Conservation (phyloP, 2,113 vertebrate genomes). For the Diadophis punctatus region DNA sequence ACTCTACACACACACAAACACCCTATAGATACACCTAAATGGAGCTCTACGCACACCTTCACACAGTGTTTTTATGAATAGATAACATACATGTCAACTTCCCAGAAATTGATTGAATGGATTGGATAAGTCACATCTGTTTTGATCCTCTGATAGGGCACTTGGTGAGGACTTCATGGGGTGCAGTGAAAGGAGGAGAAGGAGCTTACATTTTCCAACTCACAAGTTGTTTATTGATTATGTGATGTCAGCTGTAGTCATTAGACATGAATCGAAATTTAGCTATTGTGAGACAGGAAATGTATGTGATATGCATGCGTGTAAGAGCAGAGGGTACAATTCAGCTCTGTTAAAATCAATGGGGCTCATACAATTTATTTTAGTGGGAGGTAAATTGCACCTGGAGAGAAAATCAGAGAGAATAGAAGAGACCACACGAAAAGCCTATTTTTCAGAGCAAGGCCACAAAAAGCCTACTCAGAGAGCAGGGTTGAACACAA, state of each 20-base stretch:
- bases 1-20: neutral
- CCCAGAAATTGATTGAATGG: conserved; percentile 31
- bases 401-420: conserved; percentile 28
- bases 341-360: conserved; percentile 41
- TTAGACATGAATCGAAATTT: conserved; percentile 40
- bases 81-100: conserved; percentile 26
- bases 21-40: neutral
- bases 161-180: conserved; percentile 27
- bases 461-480: conserved; percentile 38
- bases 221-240: conserved; percentile 33
- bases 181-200: conserved; percentile 3
- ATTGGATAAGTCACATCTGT: conserved; percentile 18
- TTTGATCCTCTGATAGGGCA: conserved; percentile 27
- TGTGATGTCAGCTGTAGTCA: conserved; percentile 45
- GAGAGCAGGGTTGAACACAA: conserved; percentile 48
- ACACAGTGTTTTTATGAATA: conserved; percentile 38
- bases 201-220: conserved; percentile 40
- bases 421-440: conserved; percentile 44
- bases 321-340: conserved; percentile 23
- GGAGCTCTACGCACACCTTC: neutral
- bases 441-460: conserved; percentile 10
- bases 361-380: conserved; percentile 17
- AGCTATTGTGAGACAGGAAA: conserved; percentile 33
- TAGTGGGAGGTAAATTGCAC: conserved; percentile 30
- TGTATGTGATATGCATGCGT: conserved; percentile 32